Evolutionary conservation across 2,797 vertebrate genomes (phyloP), one percentile per base, ranked within the genome.

Genomic region (Melanitta fusca): DNA sequence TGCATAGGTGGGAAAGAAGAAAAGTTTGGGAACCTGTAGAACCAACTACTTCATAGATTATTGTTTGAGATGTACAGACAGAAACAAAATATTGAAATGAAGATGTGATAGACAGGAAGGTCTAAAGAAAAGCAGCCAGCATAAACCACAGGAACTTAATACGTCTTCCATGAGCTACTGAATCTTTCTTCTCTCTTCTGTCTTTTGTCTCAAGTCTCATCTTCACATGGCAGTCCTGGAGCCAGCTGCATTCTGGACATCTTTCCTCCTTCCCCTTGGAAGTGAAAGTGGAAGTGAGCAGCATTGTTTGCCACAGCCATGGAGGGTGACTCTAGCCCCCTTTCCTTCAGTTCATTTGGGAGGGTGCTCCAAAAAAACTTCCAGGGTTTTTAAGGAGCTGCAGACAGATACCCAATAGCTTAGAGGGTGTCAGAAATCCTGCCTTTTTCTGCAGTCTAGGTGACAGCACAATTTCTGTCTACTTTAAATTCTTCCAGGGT

Each of bases 151-250:
- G 45, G 66, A 57, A 22, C 14, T 36, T 53, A 13, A 10, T 36
- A 72, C 0, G 1, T 28, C 16, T 36, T 30, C 49, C 19, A 21
- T 22, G 4, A 5, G 41, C 38, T 85, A 57, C 65, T 0, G 0
- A 53, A 43, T 11, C 34, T 64, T n/a, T 34, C 43, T 43, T 74
- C 57, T 74, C 39, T 39, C 39, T 39, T 39, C 13, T 39, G 39
- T 39, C 14, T 34, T 82, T 34, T 56, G 11, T 53, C 41, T 71
- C 5, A 4, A 54, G 70, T 24, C 49, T 68, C 39, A 13, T 36
- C 36, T 62, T 80, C 41, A 30, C 16, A 11, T 5, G 11, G 17
- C 25, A 36, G n/a, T 10, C 17, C 15, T 75, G 27, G 22, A 22
- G n/a, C 19, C 27, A 69, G 13, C 22, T 54, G 28, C 16, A 10